phyloP scores from a whole-genome alignment of 2,113 vertebrate species.

The Phasianus colchicus region DNA sequence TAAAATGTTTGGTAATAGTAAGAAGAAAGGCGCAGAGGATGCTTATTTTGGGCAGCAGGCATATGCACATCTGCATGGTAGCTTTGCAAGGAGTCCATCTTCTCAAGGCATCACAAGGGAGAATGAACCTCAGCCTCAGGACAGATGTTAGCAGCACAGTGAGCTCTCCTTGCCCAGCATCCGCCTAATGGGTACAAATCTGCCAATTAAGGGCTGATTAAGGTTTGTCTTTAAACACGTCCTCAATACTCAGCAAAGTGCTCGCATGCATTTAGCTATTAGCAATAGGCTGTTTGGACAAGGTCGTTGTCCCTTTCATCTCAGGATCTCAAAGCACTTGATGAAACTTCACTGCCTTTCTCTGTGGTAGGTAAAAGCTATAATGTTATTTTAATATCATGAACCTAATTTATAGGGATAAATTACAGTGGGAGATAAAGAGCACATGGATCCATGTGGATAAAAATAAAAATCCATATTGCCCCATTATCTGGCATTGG shows the following conservation, averaged over 20 bases:
- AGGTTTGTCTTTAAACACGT: background rate
- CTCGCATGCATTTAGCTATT: background rate
- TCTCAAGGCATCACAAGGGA: background rate
- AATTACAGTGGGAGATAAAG: conserved; percentile 68
- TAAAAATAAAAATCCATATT: conserved; percentile 66
- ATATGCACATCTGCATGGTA: background rate
- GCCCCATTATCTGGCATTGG: conserved; percentile 62
- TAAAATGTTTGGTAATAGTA: background rate
- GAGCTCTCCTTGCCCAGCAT: background rate
- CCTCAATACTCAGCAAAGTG: conserved; percentile 23
- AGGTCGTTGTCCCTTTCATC: conserved; percentile 39
- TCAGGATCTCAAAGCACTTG: conserved; percentile 50
- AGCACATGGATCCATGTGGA: conserved; percentile 41
- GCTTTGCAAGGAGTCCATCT: background rate
- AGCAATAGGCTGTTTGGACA: background rate
- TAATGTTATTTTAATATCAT: conserved; percentile 65
- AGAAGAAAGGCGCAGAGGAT: background rate
- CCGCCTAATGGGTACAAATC: conserved; percentile 38
- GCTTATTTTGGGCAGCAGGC: background rate
- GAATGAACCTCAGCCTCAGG: background rate
- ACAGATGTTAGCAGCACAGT: background rate
- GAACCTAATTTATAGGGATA: conserved; percentile 58
- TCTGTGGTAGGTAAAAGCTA: conserved; percentile 63
- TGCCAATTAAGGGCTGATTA: conserved; percentile 42
- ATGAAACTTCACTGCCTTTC: conserved; percentile 32